phyloP scores from a whole-genome alignment of 2,888 invertebrate genomes.

The Agrotis puta region DNA sequence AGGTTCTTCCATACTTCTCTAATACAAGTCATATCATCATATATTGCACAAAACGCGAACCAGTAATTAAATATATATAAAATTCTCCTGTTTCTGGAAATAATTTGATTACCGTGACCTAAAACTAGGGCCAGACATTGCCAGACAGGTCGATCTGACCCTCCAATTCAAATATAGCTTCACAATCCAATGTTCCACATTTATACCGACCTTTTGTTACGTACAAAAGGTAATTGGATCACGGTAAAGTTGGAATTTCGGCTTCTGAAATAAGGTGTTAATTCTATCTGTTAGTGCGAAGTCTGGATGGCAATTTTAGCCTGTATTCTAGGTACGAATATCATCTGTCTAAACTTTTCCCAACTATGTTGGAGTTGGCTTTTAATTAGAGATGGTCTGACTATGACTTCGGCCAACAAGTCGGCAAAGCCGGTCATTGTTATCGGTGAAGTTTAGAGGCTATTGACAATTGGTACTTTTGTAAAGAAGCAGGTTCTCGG shows the following conservation, averaged over 20 bases:
- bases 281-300: no score
- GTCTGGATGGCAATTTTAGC: not conserved
- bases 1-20: no score
- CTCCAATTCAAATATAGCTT: conserved; percentile 29
- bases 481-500: no score
- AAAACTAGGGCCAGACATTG: not conserved
- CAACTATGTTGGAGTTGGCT: not conserved
- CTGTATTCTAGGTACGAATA: no score
- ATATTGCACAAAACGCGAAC: no score
- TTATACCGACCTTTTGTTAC: not conserved
- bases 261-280: not conserved
- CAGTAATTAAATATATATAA: not conserved
- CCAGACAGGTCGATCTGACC: conserved; percentile 13
- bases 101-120: conserved; percentile 15
- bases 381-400: no score
- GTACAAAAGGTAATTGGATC: not conserved
- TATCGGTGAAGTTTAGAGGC: no score
- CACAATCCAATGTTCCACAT: conserved; percentile 4
- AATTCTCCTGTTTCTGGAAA: not conserved
- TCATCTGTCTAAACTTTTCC: not conserved
- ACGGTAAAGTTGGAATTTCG: not conserved
- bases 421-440: no score
- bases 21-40: no score
- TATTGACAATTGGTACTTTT: no score
- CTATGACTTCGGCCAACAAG: no score